Evolutionary conservation across 1,140 invertebrate genomes (phyloP), one percentile per base, ranked within the genome.

Genomic region (Sinella curviseta): DNA sequence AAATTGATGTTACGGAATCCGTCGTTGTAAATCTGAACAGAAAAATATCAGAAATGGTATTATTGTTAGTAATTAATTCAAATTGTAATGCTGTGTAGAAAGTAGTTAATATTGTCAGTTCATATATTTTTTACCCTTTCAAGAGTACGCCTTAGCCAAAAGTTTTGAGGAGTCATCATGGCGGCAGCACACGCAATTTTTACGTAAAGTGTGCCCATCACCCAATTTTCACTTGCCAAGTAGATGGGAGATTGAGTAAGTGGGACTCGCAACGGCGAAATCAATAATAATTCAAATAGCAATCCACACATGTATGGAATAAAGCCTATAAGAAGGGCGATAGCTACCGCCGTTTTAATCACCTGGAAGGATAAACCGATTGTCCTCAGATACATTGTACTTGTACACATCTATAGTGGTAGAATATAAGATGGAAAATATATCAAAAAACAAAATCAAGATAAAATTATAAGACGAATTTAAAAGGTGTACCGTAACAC

Each of bases 151-250:
- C 96, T 93, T 76, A 99, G 88, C 86, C 93, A 92, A 93, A 97
- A 99, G 85, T 99, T 96, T 0, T 97, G 97, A 0, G 96, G 96
- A n/a, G 79, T 82, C 95, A 99, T 99, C 90, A 99, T 94, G 0
- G 95, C 96, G 1, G 98, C 88, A 0, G 96, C 97, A 84, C 95
- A 97, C n/a, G 97, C 93, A 78, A 99, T 99, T 89, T 99, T 99
- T 1, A 96, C 97, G 86, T 99, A 98, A 0, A 99, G 88, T 8
- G 99, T 95, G 16, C 98, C 97, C 3, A 99, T 88, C 0, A 96
- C 96, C 97, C 96, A 99, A 87, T 98, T 80, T 31, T 76, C 65
- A 17, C 26, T 55, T 60, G 36, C 24, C 20, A 77, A 93, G 93
- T 93, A 95, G n/a, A 99, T 92, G 0, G 97, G 97, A 24, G 96